Evolutionary conservation across 1,140 invertebrate species (phyloP), one percentile per base, ranked within the genome.

Genomic region (Nymphalis io): DNA sequence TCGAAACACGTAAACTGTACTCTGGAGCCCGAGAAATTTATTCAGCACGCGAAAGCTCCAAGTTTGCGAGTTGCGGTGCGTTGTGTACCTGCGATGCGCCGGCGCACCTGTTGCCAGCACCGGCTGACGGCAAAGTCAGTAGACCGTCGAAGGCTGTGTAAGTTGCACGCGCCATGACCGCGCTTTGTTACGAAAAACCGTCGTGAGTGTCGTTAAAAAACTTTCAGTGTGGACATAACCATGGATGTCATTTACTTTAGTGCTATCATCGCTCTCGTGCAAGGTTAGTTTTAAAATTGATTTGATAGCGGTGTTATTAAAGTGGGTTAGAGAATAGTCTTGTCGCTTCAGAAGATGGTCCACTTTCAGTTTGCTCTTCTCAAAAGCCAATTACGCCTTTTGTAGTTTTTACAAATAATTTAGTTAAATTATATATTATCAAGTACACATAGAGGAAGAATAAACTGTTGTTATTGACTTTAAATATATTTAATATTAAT

Each of bases 1-100:
- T 80, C 74, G 59, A 72, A 77, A 71, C 82, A 81, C 82, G 80
- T 82, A 77, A 75, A 75, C 68, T 69, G 60, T 74, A 74, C 72
- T 77, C 73, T 74, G 81, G 75, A 76, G 78, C 59, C 69, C 72
- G 76, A 75, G 75, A 82, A 80, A 82, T 84, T 84, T 84, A 87
- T 87, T 87, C 81, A 70, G 78, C 81, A 66, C 83, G 84, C 83
- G 83, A 84, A 84, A 87, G 80, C 79, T 81, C 72, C 62, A 6
- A 21, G 71, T 63, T 62, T 72, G 67, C 64, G 71, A 58, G 60
- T 46, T 46, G 61, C 44, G 60, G 61, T 72, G 60, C 60, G 65
- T 65, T 48, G 63, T 69, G 57, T 79, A 75, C 79, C 79, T 81
- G 78, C 70, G 73, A 70, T 73, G 77, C 79, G 78, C 74, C 27